Evolutionary conservation across 2,113 vertebrate genomes (phyloP).

Genomic region (Antigone vipio): DNA sequence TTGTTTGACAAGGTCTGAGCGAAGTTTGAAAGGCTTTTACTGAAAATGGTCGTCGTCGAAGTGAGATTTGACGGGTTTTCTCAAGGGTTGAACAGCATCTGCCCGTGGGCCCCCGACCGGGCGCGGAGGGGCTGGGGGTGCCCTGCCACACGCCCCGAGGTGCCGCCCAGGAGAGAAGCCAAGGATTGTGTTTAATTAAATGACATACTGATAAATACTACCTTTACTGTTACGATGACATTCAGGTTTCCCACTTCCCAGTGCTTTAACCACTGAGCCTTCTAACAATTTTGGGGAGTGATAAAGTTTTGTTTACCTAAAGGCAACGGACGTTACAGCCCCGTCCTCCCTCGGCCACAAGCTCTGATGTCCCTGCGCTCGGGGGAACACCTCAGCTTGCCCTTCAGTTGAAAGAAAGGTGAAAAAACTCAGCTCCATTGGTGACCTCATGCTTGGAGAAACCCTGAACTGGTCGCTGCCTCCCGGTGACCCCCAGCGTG

Average conservation of each 20-base stretch:
- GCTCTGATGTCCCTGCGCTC: neutral
- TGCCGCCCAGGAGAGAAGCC: neutral
- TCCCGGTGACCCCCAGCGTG: rapidly evolving
- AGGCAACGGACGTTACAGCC: neutral
- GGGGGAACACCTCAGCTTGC: neutral
- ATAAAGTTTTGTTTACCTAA: neutral
- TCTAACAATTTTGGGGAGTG: too few relatives aligned
- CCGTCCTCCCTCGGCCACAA: neutral
- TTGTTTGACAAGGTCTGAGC: neutral
- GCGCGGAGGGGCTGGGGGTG: neutral
- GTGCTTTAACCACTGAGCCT: neutral
- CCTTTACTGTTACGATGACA: neutral
- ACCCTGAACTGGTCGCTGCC: neutral
- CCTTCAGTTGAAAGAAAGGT: neutral
- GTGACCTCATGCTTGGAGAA: neutral
- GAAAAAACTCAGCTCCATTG: neutral
- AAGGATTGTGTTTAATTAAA: neutral
- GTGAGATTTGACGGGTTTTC: neutral
- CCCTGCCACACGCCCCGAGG: neutral
- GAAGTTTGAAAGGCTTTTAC: constrained; percentile 21
- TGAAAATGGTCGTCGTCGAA: neutral
- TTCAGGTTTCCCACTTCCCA: neutral
- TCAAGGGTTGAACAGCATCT: neutral
- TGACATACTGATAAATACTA: neutral
- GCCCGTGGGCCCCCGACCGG: rapidly evolving